These are phyloP conservation scores for Deroplatys truncata DNA, from an alignment of 2,888 invertebrate species.

Conservation along the genomic window DNA sequence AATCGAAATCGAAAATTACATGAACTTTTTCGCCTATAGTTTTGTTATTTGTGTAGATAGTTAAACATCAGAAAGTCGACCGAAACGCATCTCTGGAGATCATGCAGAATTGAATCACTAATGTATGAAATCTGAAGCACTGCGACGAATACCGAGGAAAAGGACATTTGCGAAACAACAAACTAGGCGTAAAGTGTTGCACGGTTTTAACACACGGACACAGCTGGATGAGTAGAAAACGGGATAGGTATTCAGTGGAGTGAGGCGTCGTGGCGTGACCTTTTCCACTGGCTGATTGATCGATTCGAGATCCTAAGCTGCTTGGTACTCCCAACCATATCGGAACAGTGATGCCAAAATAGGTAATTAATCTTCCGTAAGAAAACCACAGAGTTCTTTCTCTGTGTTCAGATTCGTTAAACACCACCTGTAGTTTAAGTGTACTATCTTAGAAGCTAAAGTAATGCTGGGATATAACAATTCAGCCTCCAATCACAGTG, in stretches of 20 bases:
- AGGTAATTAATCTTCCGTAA: neutral
- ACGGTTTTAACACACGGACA: neutral
- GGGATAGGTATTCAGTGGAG: neutral
- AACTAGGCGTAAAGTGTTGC: neutral
- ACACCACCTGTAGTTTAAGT: neutral
- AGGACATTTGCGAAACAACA: neutral
- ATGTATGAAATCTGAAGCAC: neutral
- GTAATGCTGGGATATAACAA: no score
- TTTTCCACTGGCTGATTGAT: neutral
- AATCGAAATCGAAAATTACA: no score
- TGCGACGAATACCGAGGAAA: no score
- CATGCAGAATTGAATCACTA: neutral
- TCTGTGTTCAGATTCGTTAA: neutral
- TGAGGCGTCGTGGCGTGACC: neutral
- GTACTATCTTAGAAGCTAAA: neutral
- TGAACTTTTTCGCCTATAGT: no score
- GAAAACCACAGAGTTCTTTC: neutral
- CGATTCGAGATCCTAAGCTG: neutral
- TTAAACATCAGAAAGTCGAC: no score
- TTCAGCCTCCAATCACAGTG: no score
- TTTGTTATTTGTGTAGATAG: no score
- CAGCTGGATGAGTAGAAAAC: neutral
- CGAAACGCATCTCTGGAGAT: neutral
- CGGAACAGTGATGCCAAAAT: neutral
- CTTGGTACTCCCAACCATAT: neutral